Evolutionary conservation across 2,113 vertebrate genomes (phyloP), one percentile per base, ranked within the genome.

Genomic region (Uria aalge): DNA sequence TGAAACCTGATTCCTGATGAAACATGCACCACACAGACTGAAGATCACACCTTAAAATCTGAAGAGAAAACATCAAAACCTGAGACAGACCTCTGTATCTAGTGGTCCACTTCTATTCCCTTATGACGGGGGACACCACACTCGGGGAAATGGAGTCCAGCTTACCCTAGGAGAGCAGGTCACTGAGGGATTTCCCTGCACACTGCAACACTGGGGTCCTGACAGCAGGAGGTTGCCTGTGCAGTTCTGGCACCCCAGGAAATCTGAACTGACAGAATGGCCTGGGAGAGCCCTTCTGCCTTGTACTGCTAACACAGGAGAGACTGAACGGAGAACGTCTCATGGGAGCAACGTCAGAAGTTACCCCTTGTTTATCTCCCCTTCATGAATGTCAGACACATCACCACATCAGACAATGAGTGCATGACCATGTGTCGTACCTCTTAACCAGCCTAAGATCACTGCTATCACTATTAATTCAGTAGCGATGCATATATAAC

Each of bases 41-140:
- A 30, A 15, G 34, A 56, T 89, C 76, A 53, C 66, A 76, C 74
- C 66, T 93, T 48, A 56, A 66, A 74, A 88, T 93, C 66, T 69
- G 74, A 94, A 68, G 53, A 41, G 53, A 40, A 90, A 92, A 45
- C 53, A 63, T 82, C 57, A 92, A 94, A 91, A 71, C 48, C 11
- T 1, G 0, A 87, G 26, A 26, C 53, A 75, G 69, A 48, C 16
- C 8, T 60, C 48, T 26, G 19, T 34, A 16, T 69, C 41, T 60
- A 56, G 23, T 21, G 24, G 36, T 18, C 74, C 40, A 1, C 26
- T 60, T 62, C 20, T 67, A 30, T 66, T 30, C 27, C 12, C 26
- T 76, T 57, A 50, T 11, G 52, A 41, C 17, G 8, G 16, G 14
- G 6, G 30, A 56, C 23, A 24, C 56, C 52, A 14, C 29, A 15